Base-by-base conservation (phyloP, 1,140 invertebrate species). In the Solenopsis invicta region DNA sequence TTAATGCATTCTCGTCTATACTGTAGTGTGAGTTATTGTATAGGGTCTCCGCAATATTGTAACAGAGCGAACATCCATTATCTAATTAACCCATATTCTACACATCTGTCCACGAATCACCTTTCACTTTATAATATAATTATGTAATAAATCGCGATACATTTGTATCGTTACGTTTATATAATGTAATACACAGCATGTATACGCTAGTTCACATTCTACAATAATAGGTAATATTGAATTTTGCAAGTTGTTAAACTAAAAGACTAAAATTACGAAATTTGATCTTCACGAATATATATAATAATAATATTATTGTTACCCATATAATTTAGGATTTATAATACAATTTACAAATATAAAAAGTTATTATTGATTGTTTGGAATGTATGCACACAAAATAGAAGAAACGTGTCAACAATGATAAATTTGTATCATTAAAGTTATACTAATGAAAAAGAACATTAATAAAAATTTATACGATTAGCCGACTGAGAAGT, bases 41-140 rank as follows among this genome's bases (percentile, higher is more conserved):
- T 29, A 45, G 13, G 4, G 13, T 80, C 16, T 37, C 9, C 18
- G 48, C 48, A 56, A 54, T 69, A 56, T 69, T 59, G 34, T 54
- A 72, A 74, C 52, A 52, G 5, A 81, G 10, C 9, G 16, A 72
- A 61, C 41, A 59, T 34, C 67, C 48, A 81, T 82, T 82, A 82
- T 74, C 52, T 74, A 61, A 82, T 82, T 82, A 74, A 82, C 5
- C 21, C 8, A 24, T 29, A 82, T 71, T 71, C 72, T 72, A 71
- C 16, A 34, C 50, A 29, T 81, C 50, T 29, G 45, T 59, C 18
- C 56, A 54, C 52, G 13, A 59, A 24, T 82, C 37, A n/a, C 18
- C 24, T 72, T 72, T 13, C 12, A 80, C 52, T 80, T n/a, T n/a
- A n/a, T 56, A 71, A 81, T 81, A 48, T 16, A 72, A 54, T 78